Evolutionary conservation across 2,888 invertebrate species (phyloP), one percentile per base, ranked within the genome.

Genomic region (Rutpela maculata): DNA sequence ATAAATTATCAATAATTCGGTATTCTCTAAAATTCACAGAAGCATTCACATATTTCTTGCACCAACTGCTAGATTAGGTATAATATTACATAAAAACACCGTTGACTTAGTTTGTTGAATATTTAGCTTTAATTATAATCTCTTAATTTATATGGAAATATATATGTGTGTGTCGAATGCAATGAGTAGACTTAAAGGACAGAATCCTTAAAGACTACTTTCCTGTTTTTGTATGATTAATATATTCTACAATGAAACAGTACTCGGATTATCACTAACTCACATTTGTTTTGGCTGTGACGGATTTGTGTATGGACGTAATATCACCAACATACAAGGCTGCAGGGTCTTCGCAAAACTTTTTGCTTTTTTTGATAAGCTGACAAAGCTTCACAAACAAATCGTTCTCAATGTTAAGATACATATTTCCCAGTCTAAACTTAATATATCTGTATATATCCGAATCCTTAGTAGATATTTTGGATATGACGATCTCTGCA

Each of bases 391-490:
- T 92, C 78, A 91, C 89, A 81, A 92, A 91, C 83, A 95, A 93
- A 62, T 94, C 94, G 83, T 93, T 92, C 87, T 95, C 95, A 56
- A 95, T 88, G 84, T 94, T 93, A 22, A 95, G 88, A 81, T 92
- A 92, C 85, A 94, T 93, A 86, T 95, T 94, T 83, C 93, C 93
- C 0, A 95, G 87, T 62, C 93, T 86, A 1, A 95, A 85, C 85
- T 94, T 94, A 19, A 95, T 87, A 84, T 92, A 92, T 89, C 93
- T 93, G 83, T 93, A 93, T 55, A 93, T 90, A 79, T 92, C 92
- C 22, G 77, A 78, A 83, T 92, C 91, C 62, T 92, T 86, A 1
- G 88, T 87, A 0, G 91, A 90, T 78, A 91, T 91, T 84, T 93
- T 93, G 11, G 93, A 88, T 26, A 91, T 86, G 0, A 91, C 90